These are phyloP conservation scores for Cancer borealis DNA, from an alignment of 2,888 invertebrate species.

Conservation along the genomic window DNA sequence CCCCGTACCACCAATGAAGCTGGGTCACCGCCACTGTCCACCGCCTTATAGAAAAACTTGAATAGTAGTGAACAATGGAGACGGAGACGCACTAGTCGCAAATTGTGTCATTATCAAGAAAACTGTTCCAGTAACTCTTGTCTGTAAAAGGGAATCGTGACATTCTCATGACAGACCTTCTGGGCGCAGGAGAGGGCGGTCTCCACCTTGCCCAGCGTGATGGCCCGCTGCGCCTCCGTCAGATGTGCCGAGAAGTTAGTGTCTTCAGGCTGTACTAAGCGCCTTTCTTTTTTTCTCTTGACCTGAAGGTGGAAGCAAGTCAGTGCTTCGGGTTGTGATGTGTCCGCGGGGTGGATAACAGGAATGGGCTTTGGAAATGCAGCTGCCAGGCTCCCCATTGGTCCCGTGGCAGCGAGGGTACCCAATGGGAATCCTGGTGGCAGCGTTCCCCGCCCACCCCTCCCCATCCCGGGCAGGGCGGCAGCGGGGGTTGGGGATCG, in stretches of 20 bases:
- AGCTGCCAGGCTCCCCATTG: not conserved
- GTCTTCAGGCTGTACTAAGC: slow-evolving; percentile 73
- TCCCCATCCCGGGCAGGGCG: not conserved
- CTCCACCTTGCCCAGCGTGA: slow-evolving; percentile 71
- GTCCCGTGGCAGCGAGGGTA: slow-evolving; percentile 15
- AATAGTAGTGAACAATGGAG: not conserved
- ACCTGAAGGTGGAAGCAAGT: slow-evolving; percentile 64
- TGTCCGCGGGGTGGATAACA: not conserved
- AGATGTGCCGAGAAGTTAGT: slow-evolving; percentile 74
- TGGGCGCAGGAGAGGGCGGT: slow-evolving; percentile 75
- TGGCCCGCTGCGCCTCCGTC: slow-evolving; percentile 75
- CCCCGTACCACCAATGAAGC: slow-evolving; percentile 93
- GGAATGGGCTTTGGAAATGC: slow-evolving; percentile 3
- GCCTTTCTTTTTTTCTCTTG: slow-evolving; percentile 72
- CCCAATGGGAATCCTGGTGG: not conserved
- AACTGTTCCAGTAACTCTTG: not conserved
- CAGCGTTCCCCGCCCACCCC: not conserved
- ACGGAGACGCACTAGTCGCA: not conserved
- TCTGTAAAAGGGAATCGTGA: not conserved
- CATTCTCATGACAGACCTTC: slow-evolving; percentile 65
- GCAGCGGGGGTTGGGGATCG: not conserved
- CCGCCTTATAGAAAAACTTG: slow-evolving; percentile 84
- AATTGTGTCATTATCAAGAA: not conserved
- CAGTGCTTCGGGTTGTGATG: slow-evolving; percentile 12
- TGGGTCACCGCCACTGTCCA: slow-evolving; percentile 92